phyloP scores from a whole-genome alignment of 2,888 invertebrate genomes.

The Hemaris fuciformis region DNA sequence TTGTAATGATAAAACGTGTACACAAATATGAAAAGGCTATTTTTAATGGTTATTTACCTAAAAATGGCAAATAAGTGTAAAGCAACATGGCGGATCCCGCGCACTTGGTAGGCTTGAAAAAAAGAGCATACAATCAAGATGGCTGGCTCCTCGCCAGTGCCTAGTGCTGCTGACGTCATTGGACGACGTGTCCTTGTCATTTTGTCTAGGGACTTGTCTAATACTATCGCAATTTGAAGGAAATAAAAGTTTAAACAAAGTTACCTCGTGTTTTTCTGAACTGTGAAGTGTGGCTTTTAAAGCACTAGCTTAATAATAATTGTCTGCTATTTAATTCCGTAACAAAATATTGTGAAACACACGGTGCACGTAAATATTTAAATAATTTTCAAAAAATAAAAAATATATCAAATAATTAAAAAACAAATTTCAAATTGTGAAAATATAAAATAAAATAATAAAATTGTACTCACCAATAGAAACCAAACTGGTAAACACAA shows the following conservation, averaged over 20 bases:
- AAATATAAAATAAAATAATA: conserved; percentile 27
- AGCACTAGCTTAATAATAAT: not conserved
- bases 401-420: conserved; percentile 18
- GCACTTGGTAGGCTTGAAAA: conserved; percentile 76
- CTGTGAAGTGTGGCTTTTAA: not conserved
- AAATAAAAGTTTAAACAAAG: conserved; percentile 34
- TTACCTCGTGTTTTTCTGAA: conserved; percentile 10
- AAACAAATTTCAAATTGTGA: conserved; percentile 21
- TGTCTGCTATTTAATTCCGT: not conserved
- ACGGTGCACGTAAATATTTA: not conserved
- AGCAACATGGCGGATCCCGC: conserved; percentile 62
- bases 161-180: conserved; percentile 77
- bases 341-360: not conserved
- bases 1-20: not conserved
- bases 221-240: conserved; percentile 32
- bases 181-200: conserved; percentile 73
- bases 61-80: conserved; percentile 20
- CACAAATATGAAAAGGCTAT: not conserved
- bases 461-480: conserved; percentile 68
- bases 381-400: not conserved
- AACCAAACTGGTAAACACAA: conserved; percentile 59
- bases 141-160: conserved; percentile 78
- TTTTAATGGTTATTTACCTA: conserved; percentile 15
- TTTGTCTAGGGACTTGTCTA: conserved; percentile 55
- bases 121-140: conserved; percentile 75